Evolutionary conservation across 2,888 invertebrate species (phyloP).

Genomic region (Encarsia formosa): DNA sequence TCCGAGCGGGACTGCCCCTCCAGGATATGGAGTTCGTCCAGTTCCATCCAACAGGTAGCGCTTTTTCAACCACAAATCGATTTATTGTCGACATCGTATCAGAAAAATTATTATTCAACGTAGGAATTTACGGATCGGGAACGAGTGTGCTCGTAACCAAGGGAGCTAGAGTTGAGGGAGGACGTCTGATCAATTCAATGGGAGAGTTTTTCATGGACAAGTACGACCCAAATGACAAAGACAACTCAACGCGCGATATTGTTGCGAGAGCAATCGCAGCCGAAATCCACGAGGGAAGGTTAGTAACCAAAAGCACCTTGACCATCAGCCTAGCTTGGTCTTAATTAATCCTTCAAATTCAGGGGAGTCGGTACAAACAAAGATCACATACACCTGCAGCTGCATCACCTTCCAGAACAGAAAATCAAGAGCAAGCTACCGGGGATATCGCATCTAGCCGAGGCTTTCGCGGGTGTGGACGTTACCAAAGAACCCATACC

Average conservation of each 20-base stretch:
- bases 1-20: constrained; percentile 86
- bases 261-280: constrained; percentile 95
- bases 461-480: constrained; percentile 98
- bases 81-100: neutral
- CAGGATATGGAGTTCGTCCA: constrained; percentile 99
- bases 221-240: constrained; percentile 96
- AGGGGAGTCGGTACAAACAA: constrained; percentile 93
- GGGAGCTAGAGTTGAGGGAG: constrained; percentile 93
- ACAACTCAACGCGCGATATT: constrained; percentile 94
- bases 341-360: neutral
- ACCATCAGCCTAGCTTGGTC: neutral
- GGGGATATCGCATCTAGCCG: constrained; percentile 96
- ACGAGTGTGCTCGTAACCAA: constrained; percentile 96
- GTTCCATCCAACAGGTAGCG: constrained; percentile 93
- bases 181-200: constrained; percentile 88
- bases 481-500: constrained; percentile 96
- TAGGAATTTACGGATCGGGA: constrained; percentile 95
- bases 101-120: too few species aligned
- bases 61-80: neutral
- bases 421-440: constrained; percentile 76
- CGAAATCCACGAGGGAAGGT: constrained; percentile 87
- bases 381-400: constrained; percentile 89
- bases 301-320: too few species aligned
- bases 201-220: constrained; percentile 98
- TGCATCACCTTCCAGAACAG: constrained; percentile 91